Percentiles rank a stretch among this genome's conserved stretches.
Evolutionary conservation across 35 echinoderm and acorn worm species (phyloP).

Genomic region (Hemicentrotus pulcherrimus): DNA sequence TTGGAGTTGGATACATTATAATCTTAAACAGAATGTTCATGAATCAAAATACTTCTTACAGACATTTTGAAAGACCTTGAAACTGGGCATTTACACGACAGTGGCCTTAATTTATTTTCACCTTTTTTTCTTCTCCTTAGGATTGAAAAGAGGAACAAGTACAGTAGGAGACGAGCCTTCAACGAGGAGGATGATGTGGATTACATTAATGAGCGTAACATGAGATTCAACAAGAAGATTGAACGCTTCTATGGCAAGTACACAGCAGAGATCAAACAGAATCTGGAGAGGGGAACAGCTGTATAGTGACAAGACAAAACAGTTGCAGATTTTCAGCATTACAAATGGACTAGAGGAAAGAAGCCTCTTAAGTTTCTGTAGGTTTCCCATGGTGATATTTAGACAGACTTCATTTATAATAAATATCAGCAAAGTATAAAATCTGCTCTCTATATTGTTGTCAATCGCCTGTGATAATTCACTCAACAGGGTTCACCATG

Average conservation of each 20-base stretch:
- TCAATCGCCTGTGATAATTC: no score
- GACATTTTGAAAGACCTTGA: not conserved
- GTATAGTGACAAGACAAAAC: constrained; percentile 58
- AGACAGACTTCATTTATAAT: not conserved
- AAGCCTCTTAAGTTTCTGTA: not conserved
- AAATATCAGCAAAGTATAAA: no score
- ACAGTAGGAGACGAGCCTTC: constrained; percentile 87
- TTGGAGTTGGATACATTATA: no score
- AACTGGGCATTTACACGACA: not conserved
- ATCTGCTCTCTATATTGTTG: no score
- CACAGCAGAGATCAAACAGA: constrained; percentile 97
- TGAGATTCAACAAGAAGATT: constrained; percentile 96
- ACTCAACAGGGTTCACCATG: no score
- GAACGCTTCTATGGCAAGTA: constrained; percentile 98
- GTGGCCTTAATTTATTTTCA: not conserved
- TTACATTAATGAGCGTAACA: constrained; percentile 99
- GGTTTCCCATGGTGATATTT: not conserved
- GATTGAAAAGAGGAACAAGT: constrained; percentile 87
- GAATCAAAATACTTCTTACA: no score
- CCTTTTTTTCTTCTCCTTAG: constrained; percentile 50
- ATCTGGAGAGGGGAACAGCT: constrained; percentile 95
- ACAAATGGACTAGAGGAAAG: not conserved
- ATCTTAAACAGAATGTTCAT: no score
- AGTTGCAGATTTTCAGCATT: no score
- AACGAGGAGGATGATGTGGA: constrained; percentile 98